phyloP scores from a whole-genome alignment of 1,140 invertebrate species.

The Aphidius ervi region DNA sequence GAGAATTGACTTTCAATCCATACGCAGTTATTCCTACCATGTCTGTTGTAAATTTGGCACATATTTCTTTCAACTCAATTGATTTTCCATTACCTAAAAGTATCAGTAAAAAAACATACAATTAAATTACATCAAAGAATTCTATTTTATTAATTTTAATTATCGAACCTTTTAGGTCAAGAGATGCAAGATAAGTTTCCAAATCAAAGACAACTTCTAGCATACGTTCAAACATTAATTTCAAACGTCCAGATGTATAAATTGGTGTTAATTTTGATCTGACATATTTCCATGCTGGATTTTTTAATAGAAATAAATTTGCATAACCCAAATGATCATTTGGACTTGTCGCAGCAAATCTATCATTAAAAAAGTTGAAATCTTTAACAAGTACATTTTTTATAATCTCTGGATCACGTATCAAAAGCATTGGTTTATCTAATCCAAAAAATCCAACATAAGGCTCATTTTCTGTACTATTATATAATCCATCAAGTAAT shows the following conservation, averaged over 20 bases:
- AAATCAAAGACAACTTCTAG: constrained; percentile 43
- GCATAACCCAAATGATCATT: constrained; percentile 31
- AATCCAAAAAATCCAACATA: constrained; percentile 43
- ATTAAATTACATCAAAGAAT: too few species aligned
- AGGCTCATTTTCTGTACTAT: constrained; percentile 19
- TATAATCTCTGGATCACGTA: constrained; percentile 49
- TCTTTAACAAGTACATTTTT: constrained; percentile 52
- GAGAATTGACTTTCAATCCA: constrained; percentile 56
- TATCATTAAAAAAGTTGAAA: constrained; percentile 47
- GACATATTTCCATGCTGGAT: constrained; percentile 44
- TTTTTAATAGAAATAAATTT: constrained; percentile 39
- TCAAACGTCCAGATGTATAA: constrained; percentile 48
- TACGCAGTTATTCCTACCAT: constrained; percentile 59
- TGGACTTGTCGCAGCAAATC: constrained; percentile 26
- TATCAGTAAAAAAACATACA: background rate
- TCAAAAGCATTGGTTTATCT: constrained; percentile 41
- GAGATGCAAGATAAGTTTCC: constrained; percentile 31
- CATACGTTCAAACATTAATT: constrained; percentile 48
- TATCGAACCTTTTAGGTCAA: constrained; percentile 33
- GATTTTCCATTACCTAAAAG: constrained; percentile 21
- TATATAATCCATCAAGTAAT: constrained; percentile 28
- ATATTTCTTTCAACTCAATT: constrained; percentile 47
- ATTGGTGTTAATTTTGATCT: constrained; percentile 45
- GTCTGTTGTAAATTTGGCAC: constrained; percentile 58
- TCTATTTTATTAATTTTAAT: too few species aligned